Conservation (phyloP, 2,888 invertebrate genomes). For the Chrysina gloriosa region DNA sequence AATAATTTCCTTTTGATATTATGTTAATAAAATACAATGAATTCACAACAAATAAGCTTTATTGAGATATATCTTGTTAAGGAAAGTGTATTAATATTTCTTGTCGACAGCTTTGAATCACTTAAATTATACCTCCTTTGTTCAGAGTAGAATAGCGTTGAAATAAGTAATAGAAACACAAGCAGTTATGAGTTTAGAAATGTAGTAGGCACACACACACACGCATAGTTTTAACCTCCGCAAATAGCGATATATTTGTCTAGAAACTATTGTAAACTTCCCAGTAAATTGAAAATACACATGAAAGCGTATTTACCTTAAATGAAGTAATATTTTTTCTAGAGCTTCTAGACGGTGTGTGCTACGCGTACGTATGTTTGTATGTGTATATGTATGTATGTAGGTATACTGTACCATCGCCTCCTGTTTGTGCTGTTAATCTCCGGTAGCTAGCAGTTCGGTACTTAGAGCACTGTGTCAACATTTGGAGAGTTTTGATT, state of each 20-base stretch:
- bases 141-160: neutral
- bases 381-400: conserved; percentile 1
- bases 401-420: conserved; percentile 16
- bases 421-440: conserved; percentile 37
- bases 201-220: neutral
- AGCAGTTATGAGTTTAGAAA: neutral
- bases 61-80: too few species aligned
- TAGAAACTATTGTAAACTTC: conserved; percentile 31
- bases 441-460: conserved; percentile 45
- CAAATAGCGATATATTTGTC: conserved; percentile 29
- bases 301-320: conserved; percentile 35
- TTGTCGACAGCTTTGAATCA: neutral
- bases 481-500: conserved; percentile 54
- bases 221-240: conserved; percentile 15
- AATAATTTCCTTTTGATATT: neutral
- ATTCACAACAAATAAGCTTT: too few species aligned
- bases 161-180: neutral
- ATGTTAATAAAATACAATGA: neutral
- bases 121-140: neutral
- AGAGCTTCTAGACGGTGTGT: conserved; percentile 9
- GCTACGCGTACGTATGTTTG: neutral
- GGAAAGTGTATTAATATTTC: too few species aligned
- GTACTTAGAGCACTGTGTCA: conserved; percentile 50
- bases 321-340: conserved; percentile 36
- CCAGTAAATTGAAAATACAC: conserved; percentile 35